Percentiles rank a stretch among this genome's conserved stretches.
Conservation (phyloP, 2,888 invertebrate genomes). For the Tupiocoris notatus region DNA sequence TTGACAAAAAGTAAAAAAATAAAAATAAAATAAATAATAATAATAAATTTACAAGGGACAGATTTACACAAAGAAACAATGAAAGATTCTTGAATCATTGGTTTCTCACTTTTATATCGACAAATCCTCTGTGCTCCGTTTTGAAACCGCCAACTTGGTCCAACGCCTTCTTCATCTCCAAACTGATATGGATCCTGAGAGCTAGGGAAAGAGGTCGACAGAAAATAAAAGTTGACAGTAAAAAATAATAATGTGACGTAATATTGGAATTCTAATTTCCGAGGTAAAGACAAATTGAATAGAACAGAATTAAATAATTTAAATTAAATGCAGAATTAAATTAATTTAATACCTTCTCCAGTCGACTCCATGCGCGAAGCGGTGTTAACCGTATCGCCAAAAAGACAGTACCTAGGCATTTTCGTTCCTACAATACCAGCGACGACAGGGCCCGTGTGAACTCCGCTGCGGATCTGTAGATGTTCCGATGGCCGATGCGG, state of each 20-base stretch:
- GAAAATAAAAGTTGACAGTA: constrained; percentile 4
- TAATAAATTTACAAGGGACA: too few relatives aligned
- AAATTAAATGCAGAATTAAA: neutral
- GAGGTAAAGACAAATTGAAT: neutral
- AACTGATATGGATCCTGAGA: constrained; percentile 80
- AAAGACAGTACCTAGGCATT: constrained; percentile 83
- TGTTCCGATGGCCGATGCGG: constrained; percentile 71
- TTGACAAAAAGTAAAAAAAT: too few relatives aligned
- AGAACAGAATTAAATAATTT: neutral
- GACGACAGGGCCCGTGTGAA: constrained; percentile 80
- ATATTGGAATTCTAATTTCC: neutral
- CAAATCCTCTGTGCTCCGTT: constrained; percentile 74
- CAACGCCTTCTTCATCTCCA: constrained; percentile 72
- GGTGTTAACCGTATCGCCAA: constrained; percentile 84
- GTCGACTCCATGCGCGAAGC: constrained; percentile 85
- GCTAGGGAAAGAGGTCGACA: too few relatives aligned
- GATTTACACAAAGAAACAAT: too few relatives aligned
- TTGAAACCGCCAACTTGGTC: constrained; percentile 75
- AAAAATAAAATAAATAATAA: too few relatives aligned
- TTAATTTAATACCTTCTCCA: constrained; percentile 64
- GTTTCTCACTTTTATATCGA: constrained; percentile 76
- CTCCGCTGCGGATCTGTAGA: constrained; percentile 76
- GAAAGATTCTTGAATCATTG: too few relatives aligned
- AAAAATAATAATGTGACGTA: neutral
- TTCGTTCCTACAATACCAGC: constrained; percentile 84